Percentiles rank a stretch among this genome's conserved stretches.
Conservation (phyloP, 2,113 vertebrate genomes). For the Laticauda laticaudata region DNA sequence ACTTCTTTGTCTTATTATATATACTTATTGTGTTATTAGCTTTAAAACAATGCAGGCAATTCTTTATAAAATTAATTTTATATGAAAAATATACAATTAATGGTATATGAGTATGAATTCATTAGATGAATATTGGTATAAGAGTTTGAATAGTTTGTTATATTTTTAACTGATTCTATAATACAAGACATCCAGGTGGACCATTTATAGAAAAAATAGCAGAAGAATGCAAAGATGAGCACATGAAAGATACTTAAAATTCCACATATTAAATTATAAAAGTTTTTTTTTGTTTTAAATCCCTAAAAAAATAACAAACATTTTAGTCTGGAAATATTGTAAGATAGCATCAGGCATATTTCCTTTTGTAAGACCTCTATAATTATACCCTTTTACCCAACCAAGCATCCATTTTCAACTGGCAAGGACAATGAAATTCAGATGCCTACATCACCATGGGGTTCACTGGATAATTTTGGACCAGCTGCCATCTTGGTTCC, state of each 20-base stretch:
- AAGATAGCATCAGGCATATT: not conserved
- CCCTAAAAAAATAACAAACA: not conserved
- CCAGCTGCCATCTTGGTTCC: not conserved
- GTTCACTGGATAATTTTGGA: not conserved
- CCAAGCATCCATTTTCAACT: not conserved
- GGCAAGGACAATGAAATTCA: not conserved
- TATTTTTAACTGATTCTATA: not conserved
- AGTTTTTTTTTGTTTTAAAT: not conserved
- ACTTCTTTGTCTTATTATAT: not conserved
- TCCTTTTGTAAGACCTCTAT: not conserved
- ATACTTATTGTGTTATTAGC: not conserved
- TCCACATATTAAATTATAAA: not conserved
- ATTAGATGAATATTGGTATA: not conserved
- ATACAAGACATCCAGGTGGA: not conserved
- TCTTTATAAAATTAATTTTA: not conserved
- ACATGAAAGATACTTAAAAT: not conserved
- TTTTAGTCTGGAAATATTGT: not conserved
- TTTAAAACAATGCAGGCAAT: not conserved
- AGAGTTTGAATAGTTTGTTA: not conserved
- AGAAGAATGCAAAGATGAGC: not conserved
- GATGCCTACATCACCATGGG: not conserved
- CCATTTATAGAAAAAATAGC: not conserved
- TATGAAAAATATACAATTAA: not conserved
- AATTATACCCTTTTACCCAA: not conserved
- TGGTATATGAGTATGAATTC: not conserved